Conservation (phyloP, 2,888 invertebrate species). For the Timandra comae region DNA sequence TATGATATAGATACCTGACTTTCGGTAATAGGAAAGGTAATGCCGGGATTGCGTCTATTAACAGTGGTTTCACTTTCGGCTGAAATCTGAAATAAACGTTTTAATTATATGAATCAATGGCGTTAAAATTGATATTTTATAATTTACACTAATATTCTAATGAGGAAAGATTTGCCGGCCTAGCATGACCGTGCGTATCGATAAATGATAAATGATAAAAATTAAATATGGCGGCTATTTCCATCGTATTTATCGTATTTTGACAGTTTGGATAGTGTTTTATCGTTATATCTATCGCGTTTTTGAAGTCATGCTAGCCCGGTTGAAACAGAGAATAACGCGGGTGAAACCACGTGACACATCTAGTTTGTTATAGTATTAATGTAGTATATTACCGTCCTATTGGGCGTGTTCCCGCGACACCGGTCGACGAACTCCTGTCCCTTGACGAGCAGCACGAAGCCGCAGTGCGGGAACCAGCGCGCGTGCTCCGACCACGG, state of each 20-base stretch:
- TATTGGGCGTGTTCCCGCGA: slow-evolving; percentile 23
- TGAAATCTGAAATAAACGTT: slow-evolving; percentile 39
- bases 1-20: slow-evolving; percentile 38
- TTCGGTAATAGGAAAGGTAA: slow-evolving; percentile 45
- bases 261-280: no score
- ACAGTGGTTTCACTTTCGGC: slow-evolving; percentile 39
- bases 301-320: no score
- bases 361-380: no score
- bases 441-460: slow-evolving; percentile 87
- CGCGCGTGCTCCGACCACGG: slow-evolving; percentile 96
- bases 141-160: not conserved
- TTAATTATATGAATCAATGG: not conserved
- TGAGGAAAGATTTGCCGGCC: no score
- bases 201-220: no score
- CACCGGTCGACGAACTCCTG: slow-evolving; percentile 82
- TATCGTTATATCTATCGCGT: no score
- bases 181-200: no score
- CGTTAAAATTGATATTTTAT: not conserved
- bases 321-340: no score
- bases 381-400: no score
- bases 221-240: no score
- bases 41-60: slow-evolving; percentile 38
- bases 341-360: no score
- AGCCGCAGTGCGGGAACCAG: slow-evolving; percentile 94
- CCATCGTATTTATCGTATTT: no score